phyloP scores from a whole-genome alignment of 2,888 invertebrate genomes.

The Meliscaeva auricollis region DNA sequence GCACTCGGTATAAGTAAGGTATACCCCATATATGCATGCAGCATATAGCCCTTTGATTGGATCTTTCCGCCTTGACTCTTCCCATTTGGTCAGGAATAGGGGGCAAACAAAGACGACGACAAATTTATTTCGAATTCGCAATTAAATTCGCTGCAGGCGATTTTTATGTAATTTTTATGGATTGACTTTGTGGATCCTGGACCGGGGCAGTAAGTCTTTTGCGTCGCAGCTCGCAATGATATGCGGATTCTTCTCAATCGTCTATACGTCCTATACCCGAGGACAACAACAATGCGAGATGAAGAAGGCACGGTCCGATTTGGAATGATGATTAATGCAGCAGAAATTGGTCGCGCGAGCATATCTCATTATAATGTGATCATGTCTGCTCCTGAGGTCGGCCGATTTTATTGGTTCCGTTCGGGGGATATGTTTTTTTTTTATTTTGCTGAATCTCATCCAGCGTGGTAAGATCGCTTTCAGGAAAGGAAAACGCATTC shows the following conservation, averaged over 20 bases:
- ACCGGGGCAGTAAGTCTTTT: slow-evolving; percentile 7
- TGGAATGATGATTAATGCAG: slow-evolving; percentile 76
- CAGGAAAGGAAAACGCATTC: slow-evolving; percentile 52
- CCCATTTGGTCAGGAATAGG: slow-evolving; percentile 21
- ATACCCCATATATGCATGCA: slow-evolving; percentile 20
- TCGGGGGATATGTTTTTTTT: slow-evolving; percentile 38
- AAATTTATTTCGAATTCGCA: slow-evolving; percentile 82
- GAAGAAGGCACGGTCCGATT: slow-evolving; percentile 69
- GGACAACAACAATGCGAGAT: slow-evolving; percentile 47
- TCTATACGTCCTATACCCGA: too few species aligned
- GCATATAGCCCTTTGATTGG: slow-evolving; percentile 50
- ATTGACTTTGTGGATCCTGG: slow-evolving; percentile 73
- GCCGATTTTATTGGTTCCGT: slow-evolving; percentile 9
- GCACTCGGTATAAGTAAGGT: slow-evolving; percentile 36
- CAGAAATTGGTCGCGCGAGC: slow-evolving; percentile 76
- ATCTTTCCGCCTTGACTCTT: slow-evolving; percentile 30
- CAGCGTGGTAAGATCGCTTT: slow-evolving; percentile 14
- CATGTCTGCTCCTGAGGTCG: slow-evolving; percentile 72
- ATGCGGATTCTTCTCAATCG: slow-evolving; percentile 42
- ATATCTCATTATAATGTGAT: slow-evolving; percentile 77
- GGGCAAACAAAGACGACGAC: slow-evolving; percentile 78
- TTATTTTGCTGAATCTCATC: neutral
- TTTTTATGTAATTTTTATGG: slow-evolving; percentile 79
- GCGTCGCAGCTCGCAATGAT: slow-evolving; percentile 32
- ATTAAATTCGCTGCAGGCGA: slow-evolving; percentile 82